Evolutionary conservation across 2,888 invertebrate genomes (phyloP).

Genomic region (Neria commutata): DNA sequence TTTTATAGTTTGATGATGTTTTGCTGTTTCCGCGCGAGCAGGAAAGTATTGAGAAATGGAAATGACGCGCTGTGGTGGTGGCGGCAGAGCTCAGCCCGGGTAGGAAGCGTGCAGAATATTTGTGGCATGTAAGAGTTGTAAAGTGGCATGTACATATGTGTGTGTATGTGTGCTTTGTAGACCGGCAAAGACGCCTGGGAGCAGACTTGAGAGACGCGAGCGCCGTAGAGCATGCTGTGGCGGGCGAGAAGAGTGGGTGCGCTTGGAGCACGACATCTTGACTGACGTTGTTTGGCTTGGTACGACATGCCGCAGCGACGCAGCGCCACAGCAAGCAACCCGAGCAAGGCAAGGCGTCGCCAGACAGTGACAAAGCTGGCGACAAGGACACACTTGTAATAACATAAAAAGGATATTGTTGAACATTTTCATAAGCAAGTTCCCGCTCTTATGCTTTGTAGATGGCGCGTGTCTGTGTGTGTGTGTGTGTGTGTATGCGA

Average conservation of each 20-base stretch:
- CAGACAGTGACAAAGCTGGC: conserved; percentile 58
- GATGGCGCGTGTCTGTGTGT: neutral
- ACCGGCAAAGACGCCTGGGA: neutral
- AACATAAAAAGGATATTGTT: conserved; percentile 60
- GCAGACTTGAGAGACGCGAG: too few species aligned
- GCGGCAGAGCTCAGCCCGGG: neutral
- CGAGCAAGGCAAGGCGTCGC: conserved; percentile 36
- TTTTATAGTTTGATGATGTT: conserved; percentile 23
- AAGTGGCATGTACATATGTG: neutral
- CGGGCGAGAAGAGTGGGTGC: too few species aligned
- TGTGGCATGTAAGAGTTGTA: neutral
- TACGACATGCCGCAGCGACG: conserved; percentile 1
- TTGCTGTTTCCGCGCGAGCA: conserved; percentile 13
- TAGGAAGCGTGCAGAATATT: neutral
- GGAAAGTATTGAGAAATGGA: conserved; percentile 8
- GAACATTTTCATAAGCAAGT: conserved; percentile 56
- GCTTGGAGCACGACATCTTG: too few species aligned
- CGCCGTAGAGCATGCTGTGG: too few species aligned
- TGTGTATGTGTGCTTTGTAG: conserved; percentile 3
- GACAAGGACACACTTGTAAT: conserved; percentile 57
- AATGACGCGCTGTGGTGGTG: neutral
- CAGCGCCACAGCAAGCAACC: too few species aligned
- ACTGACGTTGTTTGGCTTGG: neutral
- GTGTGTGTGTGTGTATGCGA: neutral
- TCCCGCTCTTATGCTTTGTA: conserved; percentile 22